Percentiles rank a stretch among this genome's conserved stretches.
These are phyloP conservation scores for Vireo griseus DNA, from an alignment of 2,797 vertebrate species.

Conservation along the genomic window DNA sequence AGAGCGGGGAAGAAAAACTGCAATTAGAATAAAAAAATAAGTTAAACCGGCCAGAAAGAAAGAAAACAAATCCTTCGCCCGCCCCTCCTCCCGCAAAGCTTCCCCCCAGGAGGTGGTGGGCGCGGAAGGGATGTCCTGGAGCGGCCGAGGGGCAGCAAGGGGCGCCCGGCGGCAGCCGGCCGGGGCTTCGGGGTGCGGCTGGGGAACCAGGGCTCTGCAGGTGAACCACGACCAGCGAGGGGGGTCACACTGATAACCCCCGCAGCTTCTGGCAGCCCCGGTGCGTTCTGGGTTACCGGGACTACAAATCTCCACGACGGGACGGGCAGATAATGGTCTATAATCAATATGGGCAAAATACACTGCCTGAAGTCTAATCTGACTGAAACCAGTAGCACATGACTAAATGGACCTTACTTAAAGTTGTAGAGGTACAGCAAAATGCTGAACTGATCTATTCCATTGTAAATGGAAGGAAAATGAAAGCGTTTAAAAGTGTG, in stretches of 20 bases:
- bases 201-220: background rate
- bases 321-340: background rate
- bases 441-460: background rate
- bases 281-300: background rate
- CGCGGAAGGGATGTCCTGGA: background rate
- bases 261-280: background rate
- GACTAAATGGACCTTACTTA: background rate
- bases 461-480: background rate
- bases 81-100: accelerated
- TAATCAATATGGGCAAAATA: background rate
- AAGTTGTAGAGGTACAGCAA: background rate
- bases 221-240: background rate
- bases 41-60: background rate
- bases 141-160: background rate
- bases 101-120: background rate
- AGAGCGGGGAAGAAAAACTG: background rate
- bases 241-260: background rate
- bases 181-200: background rate
- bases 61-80: background rate
- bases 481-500: constrained; percentile 12
- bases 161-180: accelerated
- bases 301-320: accelerated
- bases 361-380: background rate
- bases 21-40: background rate
- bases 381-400: background rate